Percentiles rank a stretch among this genome's conserved stretches.
Evolutionary conservation across 1,140 invertebrate species (phyloP).

Genomic region (Parasteatoda tepidariorum): DNA sequence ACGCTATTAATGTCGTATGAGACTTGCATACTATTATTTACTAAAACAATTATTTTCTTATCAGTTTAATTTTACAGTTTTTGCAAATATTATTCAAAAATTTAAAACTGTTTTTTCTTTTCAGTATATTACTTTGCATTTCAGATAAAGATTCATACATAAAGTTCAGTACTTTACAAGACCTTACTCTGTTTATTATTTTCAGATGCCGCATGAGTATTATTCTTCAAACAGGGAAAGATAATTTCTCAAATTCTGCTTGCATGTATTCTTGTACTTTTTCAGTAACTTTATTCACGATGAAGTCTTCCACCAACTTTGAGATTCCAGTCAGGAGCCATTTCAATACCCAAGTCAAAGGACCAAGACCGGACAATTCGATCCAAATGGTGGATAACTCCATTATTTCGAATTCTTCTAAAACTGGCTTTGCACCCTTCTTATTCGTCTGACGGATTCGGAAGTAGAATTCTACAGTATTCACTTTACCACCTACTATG

Average conservation of each 20-base stretch:
- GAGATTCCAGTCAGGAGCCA: slow-evolving; percentile 49
- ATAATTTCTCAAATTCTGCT: slow-evolving; percentile 23
- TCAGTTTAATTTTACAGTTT: no score
- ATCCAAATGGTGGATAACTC: slow-evolving; percentile 60
- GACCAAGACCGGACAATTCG: slow-evolving; percentile 55
- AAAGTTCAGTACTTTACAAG: no score
- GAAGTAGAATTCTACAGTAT: slow-evolving; percentile 55
- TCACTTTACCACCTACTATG: slow-evolving; percentile 17
- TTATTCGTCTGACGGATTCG: slow-evolving; percentile 40
- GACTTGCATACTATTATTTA: no score
- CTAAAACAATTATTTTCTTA: no score
- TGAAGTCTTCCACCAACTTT: slow-evolving; percentile 52
- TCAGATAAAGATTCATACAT: no score
- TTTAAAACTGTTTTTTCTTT: no score
- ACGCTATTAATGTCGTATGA: no score
- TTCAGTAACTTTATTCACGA: slow-evolving; percentile 30
- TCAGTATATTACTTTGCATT: no score
- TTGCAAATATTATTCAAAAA: no score
- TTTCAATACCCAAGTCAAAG: slow-evolving; percentile 57
- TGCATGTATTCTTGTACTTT: slow-evolving; percentile 10
- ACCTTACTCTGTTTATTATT: no score
- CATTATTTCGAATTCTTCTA: slow-evolving; percentile 40
- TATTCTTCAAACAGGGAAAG: slow-evolving; percentile 43
- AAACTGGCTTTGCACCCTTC: slow-evolving; percentile 21
- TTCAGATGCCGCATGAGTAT: no score